Conservation (phyloP, 2,797 vertebrate genomes). For the Apodemus agrarius region DNA sequence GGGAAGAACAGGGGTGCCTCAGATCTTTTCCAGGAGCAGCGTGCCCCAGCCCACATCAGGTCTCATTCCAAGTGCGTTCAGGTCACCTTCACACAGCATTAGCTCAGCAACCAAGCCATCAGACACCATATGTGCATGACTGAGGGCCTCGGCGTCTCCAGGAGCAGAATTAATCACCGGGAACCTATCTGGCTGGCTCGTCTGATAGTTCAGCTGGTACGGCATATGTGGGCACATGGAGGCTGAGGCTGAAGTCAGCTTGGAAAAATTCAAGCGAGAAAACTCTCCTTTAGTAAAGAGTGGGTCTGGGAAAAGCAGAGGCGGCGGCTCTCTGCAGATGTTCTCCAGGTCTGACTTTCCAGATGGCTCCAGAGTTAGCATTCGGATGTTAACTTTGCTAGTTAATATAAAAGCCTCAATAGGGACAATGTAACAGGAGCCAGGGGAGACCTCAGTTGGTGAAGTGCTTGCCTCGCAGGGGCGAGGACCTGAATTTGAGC, state of each 20-base stretch:
- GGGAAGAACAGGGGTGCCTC: constrained; percentile 11
- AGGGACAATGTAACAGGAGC: background rate
- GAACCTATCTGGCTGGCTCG: constrained; percentile 35
- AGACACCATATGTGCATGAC: constrained; percentile 53
- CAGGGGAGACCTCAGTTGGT: background rate
- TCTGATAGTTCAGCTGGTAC: constrained; percentile 62
- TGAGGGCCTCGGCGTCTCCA: constrained; percentile 17
- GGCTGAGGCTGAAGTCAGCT: background rate
- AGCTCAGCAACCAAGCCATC: constrained; percentile 63
- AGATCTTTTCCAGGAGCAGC: constrained; percentile 46
- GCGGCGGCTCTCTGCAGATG: background rate
- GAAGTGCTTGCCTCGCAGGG: background rate
- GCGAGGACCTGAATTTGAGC: background rate
- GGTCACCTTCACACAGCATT: constrained; percentile 75
- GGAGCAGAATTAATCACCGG: constrained; percentile 65
- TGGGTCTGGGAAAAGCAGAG: constrained; percentile 45
- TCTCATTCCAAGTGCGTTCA: constrained; percentile 64
- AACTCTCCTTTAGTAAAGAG: constrained; percentile 41
- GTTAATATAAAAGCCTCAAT: background rate
- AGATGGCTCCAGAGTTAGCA: constrained; percentile 38
- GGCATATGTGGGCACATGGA: constrained; percentile 59
- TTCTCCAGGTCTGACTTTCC: background rate
- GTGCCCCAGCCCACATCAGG: constrained; percentile 26
- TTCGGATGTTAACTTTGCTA: constrained; percentile 25
- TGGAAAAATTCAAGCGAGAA: constrained; percentile 59